These are phyloP conservation scores for Poeciliopsis prolifica DNA, from an alignment of 2,113 vertebrate genomes.

Conservation along the genomic window DNA sequence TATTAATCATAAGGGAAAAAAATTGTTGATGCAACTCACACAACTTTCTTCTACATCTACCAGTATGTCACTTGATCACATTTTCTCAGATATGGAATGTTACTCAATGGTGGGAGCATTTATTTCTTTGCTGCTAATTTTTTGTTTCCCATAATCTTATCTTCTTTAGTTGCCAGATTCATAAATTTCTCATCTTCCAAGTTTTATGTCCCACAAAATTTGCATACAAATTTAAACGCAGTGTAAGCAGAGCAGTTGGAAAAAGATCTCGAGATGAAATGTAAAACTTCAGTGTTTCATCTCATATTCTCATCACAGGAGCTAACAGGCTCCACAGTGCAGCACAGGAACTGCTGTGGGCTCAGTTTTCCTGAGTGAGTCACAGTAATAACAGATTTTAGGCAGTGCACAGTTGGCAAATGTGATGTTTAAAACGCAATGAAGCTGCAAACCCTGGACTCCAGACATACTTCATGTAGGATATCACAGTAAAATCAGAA, in stretches of 20 bases:
- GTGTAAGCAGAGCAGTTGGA: background rate
- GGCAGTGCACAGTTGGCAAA: background rate
- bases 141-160: too few species aligned
- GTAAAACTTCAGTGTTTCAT: background rate
- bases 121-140: too few species aligned
- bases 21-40: too few species aligned
- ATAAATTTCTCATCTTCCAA: too few species aligned
- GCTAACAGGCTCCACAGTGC: background rate
- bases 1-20: too few species aligned
- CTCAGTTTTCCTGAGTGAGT: background rate
- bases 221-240: background rate
- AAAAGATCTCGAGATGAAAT: background rate
- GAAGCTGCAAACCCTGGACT: background rate
- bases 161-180: too few species aligned
- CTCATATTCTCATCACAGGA: background rate
- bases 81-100: too few species aligned
- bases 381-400: slow-evolving; percentile 1
- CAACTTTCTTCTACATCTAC: too few species aligned
- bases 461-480: background rate
- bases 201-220: background rate
- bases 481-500: background rate
- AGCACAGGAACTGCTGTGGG: background rate
- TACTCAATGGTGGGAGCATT: too few species aligned
- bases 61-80: too few species aligned
- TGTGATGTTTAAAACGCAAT: background rate